Evolutionary conservation across 2,888 invertebrate genomes (phyloP).

Genomic region (Terebella lapidaria): DNA sequence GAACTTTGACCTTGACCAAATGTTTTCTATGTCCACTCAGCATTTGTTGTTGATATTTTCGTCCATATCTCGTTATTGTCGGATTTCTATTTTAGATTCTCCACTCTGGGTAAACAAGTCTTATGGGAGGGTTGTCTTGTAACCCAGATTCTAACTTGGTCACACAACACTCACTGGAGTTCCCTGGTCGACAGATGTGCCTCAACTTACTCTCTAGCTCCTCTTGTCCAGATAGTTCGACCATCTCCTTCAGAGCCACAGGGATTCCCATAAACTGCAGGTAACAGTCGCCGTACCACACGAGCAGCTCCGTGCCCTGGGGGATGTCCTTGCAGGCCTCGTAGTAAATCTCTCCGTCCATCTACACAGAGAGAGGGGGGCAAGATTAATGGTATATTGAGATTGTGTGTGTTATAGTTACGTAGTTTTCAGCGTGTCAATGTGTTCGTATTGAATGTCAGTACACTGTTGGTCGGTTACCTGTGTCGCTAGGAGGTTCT

Average conservation of each 20-base stretch:
- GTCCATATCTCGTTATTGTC: too few relatives aligned
- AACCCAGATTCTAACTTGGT: too few relatives aligned
- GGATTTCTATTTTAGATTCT: too few relatives aligned
- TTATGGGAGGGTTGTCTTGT: too few relatives aligned
- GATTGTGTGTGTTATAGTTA: slow-evolving; percentile 37
- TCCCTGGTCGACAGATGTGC: too few relatives aligned
- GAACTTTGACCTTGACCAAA: too few relatives aligned
- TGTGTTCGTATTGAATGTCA: background rate
- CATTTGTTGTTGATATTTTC: too few relatives aligned
- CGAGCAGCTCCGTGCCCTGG: slow-evolving; percentile 49
- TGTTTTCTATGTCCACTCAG: too few relatives aligned
- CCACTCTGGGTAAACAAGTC: too few relatives aligned
- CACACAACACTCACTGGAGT: too few relatives aligned
- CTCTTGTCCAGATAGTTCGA: slow-evolving; percentile 24
- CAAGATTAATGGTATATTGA: background rate
- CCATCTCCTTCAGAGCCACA: slow-evolving; percentile 48
- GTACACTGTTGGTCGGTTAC: background rate
- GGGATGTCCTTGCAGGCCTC: slow-evolving; percentile 48
- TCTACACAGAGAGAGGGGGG: slow-evolving; percentile 8
- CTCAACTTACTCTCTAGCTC: slow-evolving; percentile 4
- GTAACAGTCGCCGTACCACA: slow-evolving; percentile 54
- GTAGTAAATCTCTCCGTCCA: slow-evolving; percentile 46
- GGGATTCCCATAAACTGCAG: slow-evolving; percentile 53
- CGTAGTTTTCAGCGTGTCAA: slow-evolving; percentile 31
- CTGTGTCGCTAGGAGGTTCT: slow-evolving; percentile 50